phyloP scores from a whole-genome alignment of 2,888 invertebrate species.

The Xylota segnis region DNA sequence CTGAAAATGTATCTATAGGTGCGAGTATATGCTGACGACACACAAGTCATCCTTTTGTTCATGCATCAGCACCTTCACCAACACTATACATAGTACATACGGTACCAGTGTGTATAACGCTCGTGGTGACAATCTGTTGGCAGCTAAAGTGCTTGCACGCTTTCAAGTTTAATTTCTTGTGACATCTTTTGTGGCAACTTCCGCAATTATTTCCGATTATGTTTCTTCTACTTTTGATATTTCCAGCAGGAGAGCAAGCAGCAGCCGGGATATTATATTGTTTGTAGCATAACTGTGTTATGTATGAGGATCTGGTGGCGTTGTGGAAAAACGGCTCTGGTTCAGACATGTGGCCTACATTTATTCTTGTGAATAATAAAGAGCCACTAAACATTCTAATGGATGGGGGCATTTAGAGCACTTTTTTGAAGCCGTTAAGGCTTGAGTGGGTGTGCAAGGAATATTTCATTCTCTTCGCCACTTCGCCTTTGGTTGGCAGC shows the following conservation, averaged over 20 bases:
- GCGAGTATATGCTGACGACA: slow-evolving; percentile 17
- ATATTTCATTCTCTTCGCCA: neutral
- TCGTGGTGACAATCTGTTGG: slow-evolving; percentile 73
- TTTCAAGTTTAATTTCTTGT: slow-evolving; percentile 76
- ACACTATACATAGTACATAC: neutral
- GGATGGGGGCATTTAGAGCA: slow-evolving; percentile 50
- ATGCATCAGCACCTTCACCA: slow-evolving; percentile 50
- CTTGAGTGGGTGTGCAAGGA: slow-evolving; percentile 10
- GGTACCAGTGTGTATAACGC: slow-evolving; percentile 27
- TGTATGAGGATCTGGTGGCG: slow-evolving; percentile 1
- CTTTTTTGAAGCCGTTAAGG: slow-evolving; percentile 18
- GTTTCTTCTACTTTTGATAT: slow-evolving; percentile 62
- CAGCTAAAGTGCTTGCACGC: slow-evolving; percentile 76
- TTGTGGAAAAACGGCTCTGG: slow-evolving; percentile 35
- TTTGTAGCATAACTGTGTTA: neutral
- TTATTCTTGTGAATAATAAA: slow-evolving; percentile 67
- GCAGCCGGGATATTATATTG: slow-evolving; percentile 22
- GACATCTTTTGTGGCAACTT: slow-evolving; percentile 75
- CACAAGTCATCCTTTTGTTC: slow-evolving; percentile 67
- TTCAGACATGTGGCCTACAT: slow-evolving; percentile 72
- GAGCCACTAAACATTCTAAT: slow-evolving; percentile 73
- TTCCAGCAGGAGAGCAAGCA: slow-evolving; percentile 1
- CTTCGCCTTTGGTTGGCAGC: neutral
- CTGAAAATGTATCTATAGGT: slow-evolving; percentile 39
- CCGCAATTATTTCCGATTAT: slow-evolving; percentile 77